Conservation (phyloP, 1,140 invertebrate genomes). For the Cheumatopsyche charites region DNA sequence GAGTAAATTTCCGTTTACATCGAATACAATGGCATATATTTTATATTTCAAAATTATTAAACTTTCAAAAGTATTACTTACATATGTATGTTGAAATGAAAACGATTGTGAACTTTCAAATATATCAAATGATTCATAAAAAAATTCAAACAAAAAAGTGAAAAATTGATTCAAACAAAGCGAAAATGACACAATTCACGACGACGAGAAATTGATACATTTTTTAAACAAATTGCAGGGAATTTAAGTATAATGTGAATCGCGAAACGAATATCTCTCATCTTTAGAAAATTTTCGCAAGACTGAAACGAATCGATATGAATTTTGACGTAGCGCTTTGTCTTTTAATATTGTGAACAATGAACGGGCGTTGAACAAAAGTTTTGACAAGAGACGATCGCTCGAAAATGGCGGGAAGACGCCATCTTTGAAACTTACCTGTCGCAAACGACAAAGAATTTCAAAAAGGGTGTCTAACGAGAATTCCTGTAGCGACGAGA, state of each 20-base stretch:
- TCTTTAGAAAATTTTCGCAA: not conserved
- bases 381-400: not conserved
- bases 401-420: not conserved
- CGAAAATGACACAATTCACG: too few relatives aligned
- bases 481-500: too few relatives aligned
- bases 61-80: too few relatives aligned
- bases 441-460: too few relatives aligned
- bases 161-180: too few relatives aligned
- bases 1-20: slow-evolving; percentile 5
- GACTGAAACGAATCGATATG: not conserved
- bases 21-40: not conserved
- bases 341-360: not conserved
- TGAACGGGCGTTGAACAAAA: not conserved
- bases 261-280: not conserved
- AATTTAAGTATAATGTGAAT: too few relatives aligned
- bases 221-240: too few relatives aligned
- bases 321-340: slow-evolving; percentile 3
- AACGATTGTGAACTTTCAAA: too few relatives aligned
- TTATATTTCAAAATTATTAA: too few relatives aligned
- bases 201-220: too few relatives aligned
- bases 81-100: too few relatives aligned
- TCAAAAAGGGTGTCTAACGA: too few relatives aligned
- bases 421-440: not conserved
- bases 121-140: not conserved
- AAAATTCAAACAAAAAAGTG: not conserved